These are phyloP conservation scores for Antheraea mylitta DNA, from an alignment of 1,140 invertebrate species.

Conservation along the genomic window DNA sequence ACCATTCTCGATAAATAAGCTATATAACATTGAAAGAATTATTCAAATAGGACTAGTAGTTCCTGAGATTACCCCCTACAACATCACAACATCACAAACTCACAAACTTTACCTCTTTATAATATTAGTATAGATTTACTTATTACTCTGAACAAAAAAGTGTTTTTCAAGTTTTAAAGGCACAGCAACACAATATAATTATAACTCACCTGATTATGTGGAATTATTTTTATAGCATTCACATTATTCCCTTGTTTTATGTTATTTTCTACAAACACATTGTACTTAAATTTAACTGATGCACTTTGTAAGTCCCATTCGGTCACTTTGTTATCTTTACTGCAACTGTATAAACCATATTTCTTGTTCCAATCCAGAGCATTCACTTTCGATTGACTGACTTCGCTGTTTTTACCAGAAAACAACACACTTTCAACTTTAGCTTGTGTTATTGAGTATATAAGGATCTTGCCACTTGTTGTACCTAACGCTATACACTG, in stretches of 20 bases:
- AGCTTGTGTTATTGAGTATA: slow-evolving; percentile 84
- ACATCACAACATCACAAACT: no score
- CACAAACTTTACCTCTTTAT: no score
- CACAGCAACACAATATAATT: slow-evolving; percentile 10
- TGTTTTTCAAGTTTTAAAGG: no score
- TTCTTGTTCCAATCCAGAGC: slow-evolving; percentile 67
- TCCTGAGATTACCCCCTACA: no score
- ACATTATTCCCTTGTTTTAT: slow-evolving; percentile 75
- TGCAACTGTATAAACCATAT: slow-evolving; percentile 68
- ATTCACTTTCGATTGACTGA: slow-evolving; percentile 23
- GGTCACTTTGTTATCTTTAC: slow-evolving; percentile 49
- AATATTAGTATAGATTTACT: no score
- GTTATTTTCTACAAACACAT: slow-evolving; percentile 67
- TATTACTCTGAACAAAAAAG: no score
- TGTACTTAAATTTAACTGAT: slow-evolving; percentile 62
- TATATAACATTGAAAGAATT: no score
- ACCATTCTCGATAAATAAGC: no score
- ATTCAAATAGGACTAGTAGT: no score
- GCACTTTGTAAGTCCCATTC: slow-evolving; percentile 63
- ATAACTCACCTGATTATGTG: slow-evolving; percentile 78
- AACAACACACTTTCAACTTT: slow-evolving; percentile 75
- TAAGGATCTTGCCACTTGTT: slow-evolving; percentile 80
- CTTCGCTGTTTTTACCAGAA: neutral
- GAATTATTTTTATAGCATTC: slow-evolving; percentile 82
- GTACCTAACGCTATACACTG: slow-evolving; percentile 83